Evolutionary conservation across 2,797 vertebrate species (phyloP).

Genomic region (Channallabes apus): DNA sequence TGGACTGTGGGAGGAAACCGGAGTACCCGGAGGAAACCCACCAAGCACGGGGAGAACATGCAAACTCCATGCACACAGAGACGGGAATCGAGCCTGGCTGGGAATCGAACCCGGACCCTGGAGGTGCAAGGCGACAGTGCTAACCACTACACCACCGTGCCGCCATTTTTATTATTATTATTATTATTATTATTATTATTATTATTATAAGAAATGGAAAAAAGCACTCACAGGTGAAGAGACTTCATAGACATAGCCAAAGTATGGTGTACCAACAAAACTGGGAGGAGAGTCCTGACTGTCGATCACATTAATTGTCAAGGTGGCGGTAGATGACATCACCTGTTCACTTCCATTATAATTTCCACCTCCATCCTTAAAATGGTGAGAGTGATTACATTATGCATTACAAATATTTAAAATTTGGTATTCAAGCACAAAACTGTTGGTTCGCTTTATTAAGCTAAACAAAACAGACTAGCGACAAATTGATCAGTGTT

Average conservation of each 20-base stretch:
- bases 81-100: no score
- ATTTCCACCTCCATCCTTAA: conserved; percentile 91
- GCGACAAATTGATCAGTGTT: neutral
- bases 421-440: neutral
- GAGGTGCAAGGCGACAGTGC: no score
- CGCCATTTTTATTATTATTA: no score
- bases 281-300: conserved; percentile 87
- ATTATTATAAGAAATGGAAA: neutral
- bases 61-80: no score
- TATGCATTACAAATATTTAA: neutral
- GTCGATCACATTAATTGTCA: conserved; percentile 92
- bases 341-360: conserved; percentile 85
- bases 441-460: neutral
- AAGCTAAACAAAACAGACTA: neutral
- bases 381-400: conserved; percentile 14
- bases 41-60: no score
- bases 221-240: conserved; percentile 80
- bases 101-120: no score
- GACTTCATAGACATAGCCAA: conserved; percentile 91
- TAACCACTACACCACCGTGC: no score
- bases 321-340: conserved; percentile 84
- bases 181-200: neutral
- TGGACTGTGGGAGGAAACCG: no score
- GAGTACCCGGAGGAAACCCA: no score
- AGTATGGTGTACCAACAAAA: conserved; percentile 91